Evolutionary conservation across 2,888 invertebrate species (phyloP).

Genomic region (Drosophila lacicola): DNA sequence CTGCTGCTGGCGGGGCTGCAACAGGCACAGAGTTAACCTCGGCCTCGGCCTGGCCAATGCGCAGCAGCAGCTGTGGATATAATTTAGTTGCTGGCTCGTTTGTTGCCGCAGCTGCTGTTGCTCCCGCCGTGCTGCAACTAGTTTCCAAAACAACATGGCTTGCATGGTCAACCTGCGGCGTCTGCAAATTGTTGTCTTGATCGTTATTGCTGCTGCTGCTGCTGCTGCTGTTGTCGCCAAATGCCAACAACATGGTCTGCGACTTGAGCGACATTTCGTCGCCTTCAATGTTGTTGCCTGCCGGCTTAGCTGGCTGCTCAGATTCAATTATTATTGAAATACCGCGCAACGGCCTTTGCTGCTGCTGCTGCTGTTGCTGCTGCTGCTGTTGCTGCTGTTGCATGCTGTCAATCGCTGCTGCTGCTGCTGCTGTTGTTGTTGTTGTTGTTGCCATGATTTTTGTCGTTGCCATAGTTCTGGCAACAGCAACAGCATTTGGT

Average conservation of each 20-base stretch:
- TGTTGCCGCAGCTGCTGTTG: slow-evolving; percentile 24
- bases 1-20: slow-evolving; percentile 15
- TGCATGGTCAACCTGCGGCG: slow-evolving; percentile 53
- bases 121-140: slow-evolving; percentile 54
- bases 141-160: slow-evolving; percentile 69
- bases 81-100: slow-evolving; percentile 38
- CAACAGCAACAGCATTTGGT: slow-evolving; percentile 61
- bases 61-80: slow-evolving; percentile 69
- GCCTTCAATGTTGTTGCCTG: slow-evolving; percentile 50
- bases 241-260: slow-evolving; percentile 57
- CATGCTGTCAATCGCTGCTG: slow-evolving; percentile 7
- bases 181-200: slow-evolving; percentile 43
- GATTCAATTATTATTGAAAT: slow-evolving; percentile 77
- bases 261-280: slow-evolving; percentile 65
- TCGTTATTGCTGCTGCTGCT: slow-evolving; percentile 37
- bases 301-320: slow-evolving; percentile 41
- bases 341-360: slow-evolving; percentile 69
- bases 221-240: slow-evolving; percentile 51
- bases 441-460: slow-evolving; percentile 24
- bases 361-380: slow-evolving; percentile 30
- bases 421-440: slow-evolving; percentile 31
- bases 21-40: slow-evolving; percentile 24
- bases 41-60: slow-evolving; percentile 68
- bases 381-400: slow-evolving; percentile 35
- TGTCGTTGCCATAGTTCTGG: slow-evolving; percentile 61